Base-by-base conservation (phyloP, 2,888 invertebrate genomes). In the Caenorhabditis wallacei region DNA sequence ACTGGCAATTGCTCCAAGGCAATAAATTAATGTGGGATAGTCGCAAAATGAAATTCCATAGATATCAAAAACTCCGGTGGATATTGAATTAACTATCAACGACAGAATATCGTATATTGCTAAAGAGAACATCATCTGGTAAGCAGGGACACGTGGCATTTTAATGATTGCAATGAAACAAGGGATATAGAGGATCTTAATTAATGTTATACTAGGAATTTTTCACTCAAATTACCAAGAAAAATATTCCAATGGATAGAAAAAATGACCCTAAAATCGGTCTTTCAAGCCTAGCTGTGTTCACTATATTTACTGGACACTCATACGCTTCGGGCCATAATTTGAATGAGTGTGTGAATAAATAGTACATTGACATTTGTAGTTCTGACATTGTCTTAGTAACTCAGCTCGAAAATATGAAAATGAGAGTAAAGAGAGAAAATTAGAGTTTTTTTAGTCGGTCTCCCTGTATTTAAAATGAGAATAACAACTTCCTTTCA, bases 11-110 rank as follows among this genome's bases (percentile, higher is more conserved):
- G 63, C 46, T 7, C 63, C 63, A 26, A 63, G 7, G n/a, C 13
- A n/a, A 18, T 46, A 63, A 1, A 63, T 46, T 2, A 24, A 1
- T 0, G 24, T 26, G 0, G 63, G 63, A 63, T 46, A 63, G 8
- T 63, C 43, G 26, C 75, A 75, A 20, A 59, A 75, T 0, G 57
- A 37, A 18, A 57, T 37, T 20, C 75, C 75, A 1, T 22, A 8
- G 18, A 75, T 48, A 20, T 68, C 68, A 18, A 75, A 75, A 1
- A 59, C 18, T 10, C 75, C 75, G 22, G 75, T 75, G n/a, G 24
- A 16, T 1, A 75, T 22, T 0, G 75, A 68, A 40, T 75, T 57
- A 10, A 59, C 48, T 8, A 30, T 26, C 3, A 68, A 24, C 10
- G 66, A 57, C 0, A 24, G 2, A 3, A 75, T 57, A 35, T 75